phyloP scores from a whole-genome alignment of 2,888 invertebrate species.

The Lacanobia oleracea region DNA sequence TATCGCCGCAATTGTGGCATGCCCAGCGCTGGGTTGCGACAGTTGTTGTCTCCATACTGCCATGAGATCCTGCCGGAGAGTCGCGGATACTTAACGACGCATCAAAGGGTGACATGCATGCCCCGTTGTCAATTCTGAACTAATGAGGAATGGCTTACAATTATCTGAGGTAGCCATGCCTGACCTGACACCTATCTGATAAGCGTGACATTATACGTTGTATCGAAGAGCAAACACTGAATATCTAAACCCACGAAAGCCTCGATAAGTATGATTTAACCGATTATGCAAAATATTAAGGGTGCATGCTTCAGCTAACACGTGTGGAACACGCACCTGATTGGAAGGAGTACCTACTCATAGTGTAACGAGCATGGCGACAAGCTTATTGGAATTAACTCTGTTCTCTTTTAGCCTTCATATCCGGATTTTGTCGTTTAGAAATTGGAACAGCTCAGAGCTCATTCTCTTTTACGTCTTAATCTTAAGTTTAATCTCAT shows the following conservation, averaged over 20 bases:
- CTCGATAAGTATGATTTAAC: conserved; percentile 42
- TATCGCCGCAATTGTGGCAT: too few species aligned
- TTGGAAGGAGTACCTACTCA: neutral
- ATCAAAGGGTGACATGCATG: conserved; percentile 57
- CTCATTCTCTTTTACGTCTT: neutral
- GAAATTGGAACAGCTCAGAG: neutral
- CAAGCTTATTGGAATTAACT: neutral
- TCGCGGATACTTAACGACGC: conserved; percentile 22
- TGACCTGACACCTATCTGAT: conserved; percentile 71
- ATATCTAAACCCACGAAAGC: conserved; percentile 39
- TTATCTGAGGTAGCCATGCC: conserved; percentile 73
- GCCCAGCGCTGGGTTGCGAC: too few species aligned
- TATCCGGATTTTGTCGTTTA: neutral
- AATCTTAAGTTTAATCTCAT: neutral
- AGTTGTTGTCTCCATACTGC: too few species aligned
- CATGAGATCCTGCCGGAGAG: too few species aligned
- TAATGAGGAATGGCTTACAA: conserved; percentile 62
- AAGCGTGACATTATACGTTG: conserved; percentile 48
- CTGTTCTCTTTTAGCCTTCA: neutral
- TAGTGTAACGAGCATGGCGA: neutral
- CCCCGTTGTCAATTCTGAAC: conserved; percentile 43
- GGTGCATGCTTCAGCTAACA: conserved; percentile 21
- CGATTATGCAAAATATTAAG: conserved; percentile 28
- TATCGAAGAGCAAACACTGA: conserved; percentile 44
- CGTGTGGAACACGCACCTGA: conserved; percentile 20